Evolutionary conservation across 2,113 vertebrate genomes (phyloP).

Genomic region (Catharus minimus): DNA sequence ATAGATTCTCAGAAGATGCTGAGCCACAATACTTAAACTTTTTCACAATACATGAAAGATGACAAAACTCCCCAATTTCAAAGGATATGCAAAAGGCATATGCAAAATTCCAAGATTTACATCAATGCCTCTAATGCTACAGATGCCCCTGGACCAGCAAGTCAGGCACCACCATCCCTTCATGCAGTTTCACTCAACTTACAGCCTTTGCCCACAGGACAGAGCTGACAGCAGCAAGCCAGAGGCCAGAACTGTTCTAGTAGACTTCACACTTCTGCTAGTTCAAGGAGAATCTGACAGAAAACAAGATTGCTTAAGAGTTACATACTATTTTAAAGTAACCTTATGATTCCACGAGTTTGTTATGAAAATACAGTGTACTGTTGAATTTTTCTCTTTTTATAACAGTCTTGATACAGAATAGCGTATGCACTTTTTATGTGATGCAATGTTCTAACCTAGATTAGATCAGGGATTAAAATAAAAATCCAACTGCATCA

Average conservation of each 20-base stretch:
- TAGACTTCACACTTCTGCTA: background rate
- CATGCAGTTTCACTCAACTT: background rate
- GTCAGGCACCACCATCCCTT: background rate
- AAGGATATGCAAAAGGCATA: background rate
- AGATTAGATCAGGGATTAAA: background rate
- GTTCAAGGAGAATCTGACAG: background rate
- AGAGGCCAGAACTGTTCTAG: background rate
- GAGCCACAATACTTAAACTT: background rate
- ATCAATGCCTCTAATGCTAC: accelerated
- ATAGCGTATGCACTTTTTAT: background rate
- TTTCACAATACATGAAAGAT: background rate
- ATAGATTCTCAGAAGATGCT: background rate
- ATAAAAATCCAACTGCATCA: background rate
- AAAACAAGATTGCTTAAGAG: background rate
- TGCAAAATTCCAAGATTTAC: background rate
- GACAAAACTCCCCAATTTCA: background rate
- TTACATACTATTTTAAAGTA: background rate
- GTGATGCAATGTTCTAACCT: background rate
- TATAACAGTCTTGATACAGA: background rate
- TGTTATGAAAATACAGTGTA: background rate
- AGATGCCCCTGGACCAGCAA: background rate
- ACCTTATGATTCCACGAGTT: background rate
- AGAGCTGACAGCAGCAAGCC: background rate
- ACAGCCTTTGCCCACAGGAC: background rate
- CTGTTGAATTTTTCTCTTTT: background rate